phyloP scores from a whole-genome alignment of 2,113 vertebrate species.

The Edolisoma coerulescens region DNA sequence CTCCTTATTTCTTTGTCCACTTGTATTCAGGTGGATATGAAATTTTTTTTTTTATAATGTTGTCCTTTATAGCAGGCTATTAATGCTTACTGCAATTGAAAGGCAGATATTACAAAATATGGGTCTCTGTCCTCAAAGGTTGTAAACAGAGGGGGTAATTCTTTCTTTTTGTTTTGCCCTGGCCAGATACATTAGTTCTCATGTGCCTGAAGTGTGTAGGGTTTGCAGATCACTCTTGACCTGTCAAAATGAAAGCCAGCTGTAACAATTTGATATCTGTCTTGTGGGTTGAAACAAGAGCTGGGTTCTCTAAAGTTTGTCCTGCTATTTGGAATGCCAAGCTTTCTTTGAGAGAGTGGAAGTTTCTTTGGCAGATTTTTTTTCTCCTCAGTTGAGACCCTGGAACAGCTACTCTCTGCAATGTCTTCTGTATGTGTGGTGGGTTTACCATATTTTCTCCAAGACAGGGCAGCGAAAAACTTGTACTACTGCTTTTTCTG shows the following conservation, averaged over 20 bases:
- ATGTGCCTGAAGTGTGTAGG: not conserved
- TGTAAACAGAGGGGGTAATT: not conserved
- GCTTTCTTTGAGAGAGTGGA: not conserved
- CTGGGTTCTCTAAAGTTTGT: not conserved
- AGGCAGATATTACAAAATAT: not conserved
- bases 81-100: not conserved
- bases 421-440: not conserved
- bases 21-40: not conserved
- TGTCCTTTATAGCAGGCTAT: not conserved
- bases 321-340: not conserved
- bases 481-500: not conserved
- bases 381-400: not conserved
- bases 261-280: not conserved
- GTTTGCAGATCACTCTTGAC: not conserved
- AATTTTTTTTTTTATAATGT: not conserved
- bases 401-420: not conserved
- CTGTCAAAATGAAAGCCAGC: conserved; percentile 11
- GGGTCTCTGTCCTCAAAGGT: not conserved
- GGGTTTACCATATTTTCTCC: not conserved
- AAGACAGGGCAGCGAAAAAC: not conserved
- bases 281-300: not conserved
- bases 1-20: not conserved
- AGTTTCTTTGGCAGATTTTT: not conserved
- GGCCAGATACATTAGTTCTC: not conserved
- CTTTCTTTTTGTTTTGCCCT: not conserved